Evolutionary conservation across 2,888 invertebrate species (phyloP), one percentile per base, ranked within the genome.

Genomic region (Synergus japonicus): DNA sequence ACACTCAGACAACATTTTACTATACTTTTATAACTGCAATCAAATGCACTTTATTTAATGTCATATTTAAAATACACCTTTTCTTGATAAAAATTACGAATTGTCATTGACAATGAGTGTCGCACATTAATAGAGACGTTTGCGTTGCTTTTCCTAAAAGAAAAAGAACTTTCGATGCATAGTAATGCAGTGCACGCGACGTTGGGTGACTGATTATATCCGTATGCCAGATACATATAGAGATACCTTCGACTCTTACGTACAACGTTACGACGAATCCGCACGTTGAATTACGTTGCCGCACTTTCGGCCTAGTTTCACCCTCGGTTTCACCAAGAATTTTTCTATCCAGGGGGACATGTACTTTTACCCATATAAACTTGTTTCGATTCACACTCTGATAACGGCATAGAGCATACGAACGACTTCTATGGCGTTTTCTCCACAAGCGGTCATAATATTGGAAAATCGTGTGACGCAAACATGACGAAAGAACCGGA

Each of bases 281-380:
- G 22, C 22, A 22, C 22, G 22, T 22, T 22, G 22, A 22, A 22
- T 22, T 22, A 22, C 22, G 76, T 85, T 84, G 82, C 82, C 84
- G 86, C 83, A 86, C 83, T 86, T 86, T 86, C 82, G 82, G 81
- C 83, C 86, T 85, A 84, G 82, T 86, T 86, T 84, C 81, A 65
- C 67, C 10, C 83, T 85, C 84, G 83, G 82, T 86, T 86, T 84
- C 81, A 63, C 67, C 10, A 76, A 46, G 10, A 43, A 18, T 29
- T 69, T 69, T 76, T 46, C 41, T 10, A 37, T 58, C 15, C n/a
- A 41, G 41, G 10, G 66, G 43, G 15, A 18, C 58, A 18, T 3
- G 1, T 29, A 13, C 63, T 63, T 63, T 63, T 63, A 63, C 29
- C 13, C 29, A 63, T 5, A 12, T 5, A 12, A 63, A 12, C 13